Evolutionary conservation across 2,888 invertebrate species (phyloP).

Genomic region (Steromphala cineraria): DNA sequence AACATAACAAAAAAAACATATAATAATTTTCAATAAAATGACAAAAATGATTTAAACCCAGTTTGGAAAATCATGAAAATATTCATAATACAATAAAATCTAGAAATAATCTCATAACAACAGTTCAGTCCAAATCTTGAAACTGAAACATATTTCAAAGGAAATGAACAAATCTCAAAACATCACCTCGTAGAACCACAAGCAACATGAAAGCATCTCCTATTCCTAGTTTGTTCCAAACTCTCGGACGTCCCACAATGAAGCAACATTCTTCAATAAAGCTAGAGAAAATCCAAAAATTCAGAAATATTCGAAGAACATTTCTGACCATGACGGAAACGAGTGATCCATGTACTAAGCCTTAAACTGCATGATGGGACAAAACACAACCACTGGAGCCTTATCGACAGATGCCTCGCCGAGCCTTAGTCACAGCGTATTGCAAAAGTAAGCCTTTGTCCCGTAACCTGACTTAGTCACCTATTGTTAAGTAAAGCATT

Average conservation of each 20-base stretch:
- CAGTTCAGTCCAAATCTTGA: too few relatives aligned
- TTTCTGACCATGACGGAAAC: not conserved
- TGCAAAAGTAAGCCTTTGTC: conserved; percentile 3
- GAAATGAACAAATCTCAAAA: not conserved
- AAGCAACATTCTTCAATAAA: not conserved
- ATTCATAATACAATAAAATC: too few relatives aligned
- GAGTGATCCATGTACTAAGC: not conserved
- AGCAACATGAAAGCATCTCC: not conserved
- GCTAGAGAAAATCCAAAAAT: not conserved
- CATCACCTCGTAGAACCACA: not conserved
- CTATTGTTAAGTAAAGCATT: conserved; percentile 8
- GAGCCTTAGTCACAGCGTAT: not conserved
- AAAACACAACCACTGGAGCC: not conserved
- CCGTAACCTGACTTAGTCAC: conserved; percentile 10
- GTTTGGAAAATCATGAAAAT: too few relatives aligned
- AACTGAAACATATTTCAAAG: too few relatives aligned
- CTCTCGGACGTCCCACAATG: not conserved
- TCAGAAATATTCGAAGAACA: conserved; percentile 1
- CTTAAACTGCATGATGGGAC: not conserved
- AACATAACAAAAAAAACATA: too few relatives aligned
- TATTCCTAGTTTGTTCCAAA: not conserved
- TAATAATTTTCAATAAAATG: too few relatives aligned
- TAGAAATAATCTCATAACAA: too few relatives aligned
- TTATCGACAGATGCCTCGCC: not conserved
- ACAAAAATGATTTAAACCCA: too few relatives aligned